Evolutionary conservation across 1,140 invertebrate species (phyloP), one percentile per base, ranked within the genome.

Genomic region (Mamestra configurata): DNA sequence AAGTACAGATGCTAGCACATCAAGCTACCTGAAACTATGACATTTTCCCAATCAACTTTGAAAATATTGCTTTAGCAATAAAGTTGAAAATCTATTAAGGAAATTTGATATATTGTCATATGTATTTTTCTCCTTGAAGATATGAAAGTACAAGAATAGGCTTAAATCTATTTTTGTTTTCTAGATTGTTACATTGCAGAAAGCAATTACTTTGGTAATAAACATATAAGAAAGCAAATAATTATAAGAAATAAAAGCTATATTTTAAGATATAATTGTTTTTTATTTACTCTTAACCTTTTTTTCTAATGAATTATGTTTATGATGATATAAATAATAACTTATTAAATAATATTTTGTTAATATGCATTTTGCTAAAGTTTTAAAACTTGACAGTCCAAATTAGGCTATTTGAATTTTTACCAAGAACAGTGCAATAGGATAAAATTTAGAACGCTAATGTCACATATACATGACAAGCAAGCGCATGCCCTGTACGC

Each of bases 241-340:
- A 15, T 46, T 22, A 22, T 68, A 49, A 68, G 40, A 46, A 68
- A 68, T 68, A 68, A 68, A 43, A 24, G 20, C 11, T 68, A 68
- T 68, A 68, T 68, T 68, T 68, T 68, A 68, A 68, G 64, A 49
- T 46, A 18, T 61, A 22, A 71, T 53, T 64, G 55, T 64, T 22
- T 55, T 64, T 37, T 64, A 64, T 64, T 64, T 64, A 40, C 31
- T 64, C 4, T 8, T 27, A 18, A 64, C n/a, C 8, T 40, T 20
- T n/a, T 2, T 18, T 35, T 18, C 0, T 4, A 40, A 24, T 43
- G n/a, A 55, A 72, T 35, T 57, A 15, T 73, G 22, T 35, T n/a
- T 20, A 15, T 24, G 10, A 61, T 53, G 46, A 53, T 20, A 53
- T 53, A 24, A 55, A 55, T 24, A 24, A 55, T 24, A 55, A 55